Percentiles rank a stretch among this genome's conserved stretches.
phyloP scores from a whole-genome alignment of 2,888 invertebrate genomes.

The Lasioglossum pauxillum region DNA sequence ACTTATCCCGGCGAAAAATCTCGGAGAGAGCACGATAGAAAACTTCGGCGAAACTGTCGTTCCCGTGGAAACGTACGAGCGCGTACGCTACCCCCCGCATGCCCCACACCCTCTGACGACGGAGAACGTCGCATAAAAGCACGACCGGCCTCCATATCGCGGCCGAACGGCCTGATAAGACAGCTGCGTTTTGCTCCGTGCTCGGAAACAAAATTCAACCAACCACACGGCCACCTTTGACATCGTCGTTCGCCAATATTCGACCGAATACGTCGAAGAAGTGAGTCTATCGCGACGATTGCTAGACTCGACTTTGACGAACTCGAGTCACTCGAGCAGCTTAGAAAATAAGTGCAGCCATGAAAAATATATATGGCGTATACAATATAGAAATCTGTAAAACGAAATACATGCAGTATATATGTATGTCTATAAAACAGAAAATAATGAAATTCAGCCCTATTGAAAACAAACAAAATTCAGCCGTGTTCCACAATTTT shows the following conservation, averaged over 20 bases:
- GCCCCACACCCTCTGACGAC: constrained; percentile 34
- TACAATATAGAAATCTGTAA: background rate
- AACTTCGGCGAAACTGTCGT: constrained; percentile 70
- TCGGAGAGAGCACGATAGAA: constrained; percentile 54
- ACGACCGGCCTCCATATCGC: constrained; percentile 31
- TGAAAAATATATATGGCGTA: too few relatives aligned
- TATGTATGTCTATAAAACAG: background rate
- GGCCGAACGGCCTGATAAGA: constrained; percentile 50
- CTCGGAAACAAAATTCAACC: background rate
- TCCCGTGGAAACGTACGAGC: constrained; percentile 68
- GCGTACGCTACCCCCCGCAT: constrained; percentile 20
- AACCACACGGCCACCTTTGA: background rate
- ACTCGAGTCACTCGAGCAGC: background rate
- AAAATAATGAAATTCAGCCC: background rate
- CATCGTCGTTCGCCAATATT: background rate
- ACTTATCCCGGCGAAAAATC: constrained; percentile 69
- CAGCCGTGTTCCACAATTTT: background rate
- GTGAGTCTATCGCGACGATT: background rate
- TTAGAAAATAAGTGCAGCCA: background rate
- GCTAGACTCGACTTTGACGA: background rate
- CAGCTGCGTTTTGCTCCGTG: constrained; percentile 23
- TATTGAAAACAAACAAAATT: background rate
- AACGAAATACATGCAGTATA: background rate
- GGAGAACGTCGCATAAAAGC: constrained; percentile 49
- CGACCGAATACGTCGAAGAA: background rate